Conservation (phyloP, 2,113 vertebrate genomes). For the Clarias gariepinus region DNA sequence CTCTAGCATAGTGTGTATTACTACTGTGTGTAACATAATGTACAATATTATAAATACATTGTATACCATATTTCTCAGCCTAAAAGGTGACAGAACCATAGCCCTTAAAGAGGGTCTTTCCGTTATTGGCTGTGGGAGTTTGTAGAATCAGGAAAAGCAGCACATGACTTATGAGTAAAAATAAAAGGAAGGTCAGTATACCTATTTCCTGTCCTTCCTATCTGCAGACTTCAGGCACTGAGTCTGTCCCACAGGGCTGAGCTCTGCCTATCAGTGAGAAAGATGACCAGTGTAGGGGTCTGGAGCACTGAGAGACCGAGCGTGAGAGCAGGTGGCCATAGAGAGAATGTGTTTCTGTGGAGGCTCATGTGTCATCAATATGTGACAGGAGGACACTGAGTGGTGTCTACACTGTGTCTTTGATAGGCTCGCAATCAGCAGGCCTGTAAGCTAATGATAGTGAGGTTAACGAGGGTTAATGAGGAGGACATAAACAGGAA, state of each 20-base stretch:
- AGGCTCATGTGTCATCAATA: slow-evolving; percentile 17
- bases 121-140: neutral
- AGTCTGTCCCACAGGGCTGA: neutral
- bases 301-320: neutral
- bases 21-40: neutral
- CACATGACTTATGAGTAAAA: neutral
- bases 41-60: neutral
- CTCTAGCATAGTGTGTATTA: too few relatives aligned
- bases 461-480: slow-evolving; percentile 53
- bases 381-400: slow-evolving; percentile 19
- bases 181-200: slow-evolving; percentile 19
- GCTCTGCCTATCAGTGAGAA: slow-evolving; percentile 31
- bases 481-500: neutral
- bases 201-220: slow-evolving; percentile 29
- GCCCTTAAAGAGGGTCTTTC: neutral
- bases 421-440: slow-evolving; percentile 54
- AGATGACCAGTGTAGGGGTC: neutral
- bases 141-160: neutral
- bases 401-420: slow-evolving; percentile 34
- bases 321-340: neutral
- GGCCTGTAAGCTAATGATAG: slow-evolving; percentile 33
- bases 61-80: neutral
- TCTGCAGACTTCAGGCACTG: slow-evolving; percentile 1
- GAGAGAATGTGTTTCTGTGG: slow-evolving; percentile 22
- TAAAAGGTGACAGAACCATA: neutral